phyloP scores from a whole-genome alignment of 30 jellyfish, hydroid and myxozoan genomes.

The Sanderia malayensis region DNA sequence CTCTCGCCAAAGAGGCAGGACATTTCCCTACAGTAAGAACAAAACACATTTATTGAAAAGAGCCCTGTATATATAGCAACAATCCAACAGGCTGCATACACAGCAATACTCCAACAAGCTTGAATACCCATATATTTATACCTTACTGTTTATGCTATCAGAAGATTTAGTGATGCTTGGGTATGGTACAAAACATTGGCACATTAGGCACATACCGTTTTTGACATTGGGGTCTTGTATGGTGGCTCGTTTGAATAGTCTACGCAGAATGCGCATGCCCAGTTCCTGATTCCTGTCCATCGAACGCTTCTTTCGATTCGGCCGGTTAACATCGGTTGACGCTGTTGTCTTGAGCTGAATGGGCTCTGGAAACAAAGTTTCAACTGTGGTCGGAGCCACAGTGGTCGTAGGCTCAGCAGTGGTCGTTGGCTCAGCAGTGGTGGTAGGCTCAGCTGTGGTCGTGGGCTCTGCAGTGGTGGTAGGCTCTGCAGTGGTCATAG shows the following conservation, averaged over 20 bases:
- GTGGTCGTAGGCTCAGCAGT: too few species aligned
- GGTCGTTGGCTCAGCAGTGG: slow-evolving; percentile 13
- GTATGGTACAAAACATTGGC: neutral
- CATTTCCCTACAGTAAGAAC: slow-evolving; percentile 56
- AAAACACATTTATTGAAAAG: too few species aligned
- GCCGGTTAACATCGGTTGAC: neutral
- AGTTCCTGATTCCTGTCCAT: neutral
- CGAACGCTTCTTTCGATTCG: slow-evolving; percentile 8
- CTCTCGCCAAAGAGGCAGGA: slow-evolving; percentile 83
- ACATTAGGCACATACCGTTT: neutral
- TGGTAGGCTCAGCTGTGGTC: slow-evolving; percentile 10
- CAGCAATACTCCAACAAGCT: too few species aligned
- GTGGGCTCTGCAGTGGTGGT: slow-evolving; percentile 13
- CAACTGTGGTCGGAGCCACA: too few species aligned
- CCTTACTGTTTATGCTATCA: too few species aligned
- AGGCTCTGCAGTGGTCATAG: slow-evolving; percentile 12
- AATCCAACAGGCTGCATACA: too few species aligned
- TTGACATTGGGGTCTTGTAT: slow-evolving; percentile 7
- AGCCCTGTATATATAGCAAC: too few species aligned
- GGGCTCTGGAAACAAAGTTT: neutral
- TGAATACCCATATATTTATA: too few species aligned
- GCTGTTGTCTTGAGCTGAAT: neutral
- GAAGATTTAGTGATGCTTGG: too few species aligned
- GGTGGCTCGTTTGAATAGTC: slow-evolving; percentile 11
- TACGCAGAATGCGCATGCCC: slow-evolving; percentile 4